These are phyloP conservation scores for Pardosa pseudoannulata DNA, from an alignment of 2,888 invertebrate species.

Conservation along the genomic window DNA sequence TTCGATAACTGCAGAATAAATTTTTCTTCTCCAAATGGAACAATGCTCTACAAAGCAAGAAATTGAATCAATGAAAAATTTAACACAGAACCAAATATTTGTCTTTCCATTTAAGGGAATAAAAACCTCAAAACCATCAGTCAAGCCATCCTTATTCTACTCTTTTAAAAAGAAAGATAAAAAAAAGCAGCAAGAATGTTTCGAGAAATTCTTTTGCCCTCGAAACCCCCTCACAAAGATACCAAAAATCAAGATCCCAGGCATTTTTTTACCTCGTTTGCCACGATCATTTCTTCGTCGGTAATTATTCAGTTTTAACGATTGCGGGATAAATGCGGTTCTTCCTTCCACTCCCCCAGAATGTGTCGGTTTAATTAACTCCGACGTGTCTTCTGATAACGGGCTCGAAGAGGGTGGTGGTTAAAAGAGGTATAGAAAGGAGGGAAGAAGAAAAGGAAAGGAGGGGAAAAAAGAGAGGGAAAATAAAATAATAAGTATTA, in stretches of 20 bases:
- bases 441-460: constrained; percentile 4
- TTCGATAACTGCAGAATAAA: no score
- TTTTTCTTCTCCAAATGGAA: no score
- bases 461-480: not conserved
- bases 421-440: not conserved
- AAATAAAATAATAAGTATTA: constrained; percentile 39
- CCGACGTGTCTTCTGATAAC: constrained; percentile 43
- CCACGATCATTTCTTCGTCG: constrained; percentile 29
- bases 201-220: not conserved
- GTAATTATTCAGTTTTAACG: constrained; percentile 70
- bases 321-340: constrained; percentile 43
- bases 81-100: not conserved
- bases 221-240: no score
- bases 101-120: not conserved
- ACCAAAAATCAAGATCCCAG: not conserved
- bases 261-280: not conserved
- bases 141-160: not conserved
- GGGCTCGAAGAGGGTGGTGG: not conserved
- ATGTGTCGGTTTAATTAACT: constrained; percentile 67
- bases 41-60: no score
- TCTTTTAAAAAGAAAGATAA: not conserved
- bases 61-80: not conserved
- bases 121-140: no score
- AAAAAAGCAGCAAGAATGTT: not conserved
- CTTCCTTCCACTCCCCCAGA: not conserved